A percentile compares a stretch with the other conserved stretches of the same genome.
These are phyloP conservation scores for Mola mola DNA, from an alignment of 2,113 vertebrate genomes.

Conservation along the genomic window DNA sequence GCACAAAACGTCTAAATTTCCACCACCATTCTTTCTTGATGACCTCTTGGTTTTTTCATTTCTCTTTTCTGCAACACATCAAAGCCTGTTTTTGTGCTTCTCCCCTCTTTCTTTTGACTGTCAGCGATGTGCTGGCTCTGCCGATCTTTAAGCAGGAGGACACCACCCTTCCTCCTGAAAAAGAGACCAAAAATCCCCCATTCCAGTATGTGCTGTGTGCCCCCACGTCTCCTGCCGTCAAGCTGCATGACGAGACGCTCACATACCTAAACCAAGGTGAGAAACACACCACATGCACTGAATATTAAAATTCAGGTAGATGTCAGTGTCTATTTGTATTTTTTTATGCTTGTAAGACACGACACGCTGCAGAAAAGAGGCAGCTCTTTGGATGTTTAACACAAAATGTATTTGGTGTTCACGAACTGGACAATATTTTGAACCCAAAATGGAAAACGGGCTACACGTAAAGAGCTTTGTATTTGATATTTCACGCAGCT, in stretches of 20 bases:
- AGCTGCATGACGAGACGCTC: conserved; percentile 96
- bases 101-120: conserved; percentile 2
- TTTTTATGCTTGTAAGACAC: too few species aligned
- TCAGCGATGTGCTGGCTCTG: conserved; percentile 95
- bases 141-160: conserved; percentile 99
- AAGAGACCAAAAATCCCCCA: conserved; percentile 93
- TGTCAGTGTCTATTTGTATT: not conserved
- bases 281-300: not conserved
- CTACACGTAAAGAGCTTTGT: too few species aligned
- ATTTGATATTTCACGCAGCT: not conserved
- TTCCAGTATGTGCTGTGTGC: conserved; percentile 98
- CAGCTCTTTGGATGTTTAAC: too few species aligned
- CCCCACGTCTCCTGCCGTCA: conserved; percentile 95
- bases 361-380: too few species aligned
- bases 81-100: conserved; percentile 9
- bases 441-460: too few species aligned
- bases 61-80: not conserved
- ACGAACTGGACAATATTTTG: too few species aligned
- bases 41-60: not conserved
- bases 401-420: too few species aligned
- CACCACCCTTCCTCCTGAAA: conserved; percentile 89
- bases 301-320: too few species aligned
- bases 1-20: not conserved
- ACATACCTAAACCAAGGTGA: conserved; percentile 99
- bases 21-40: not conserved